Percentiles rank a stretch among this genome's conserved stretches.
phyloP scores from a whole-genome alignment of 2,113 vertebrate genomes.

The Thalassarche chlororhynchos region DNA sequence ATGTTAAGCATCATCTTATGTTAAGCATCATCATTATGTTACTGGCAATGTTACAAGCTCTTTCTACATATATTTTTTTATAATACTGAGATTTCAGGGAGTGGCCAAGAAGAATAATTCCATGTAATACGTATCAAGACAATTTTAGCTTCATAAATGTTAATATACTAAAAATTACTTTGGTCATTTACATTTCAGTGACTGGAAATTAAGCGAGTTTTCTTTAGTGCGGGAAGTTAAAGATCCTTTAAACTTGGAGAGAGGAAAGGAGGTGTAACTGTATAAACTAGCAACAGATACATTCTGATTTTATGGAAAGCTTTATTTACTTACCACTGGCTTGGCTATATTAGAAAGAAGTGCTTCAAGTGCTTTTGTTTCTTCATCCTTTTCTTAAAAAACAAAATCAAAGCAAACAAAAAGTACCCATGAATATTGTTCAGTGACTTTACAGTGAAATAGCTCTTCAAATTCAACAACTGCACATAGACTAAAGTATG shows the following conservation, averaged over 20 bases:
- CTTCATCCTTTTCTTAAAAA: conserved; percentile 89
- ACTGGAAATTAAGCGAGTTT: background rate
- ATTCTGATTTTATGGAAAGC: background rate
- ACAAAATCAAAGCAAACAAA: conserved; percentile 23
- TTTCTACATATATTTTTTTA: background rate
- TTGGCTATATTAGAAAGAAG: conserved; percentile 86
- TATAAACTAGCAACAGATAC: background rate
- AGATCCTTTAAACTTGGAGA: background rate
- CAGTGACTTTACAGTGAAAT: background rate
- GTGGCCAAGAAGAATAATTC: background rate
- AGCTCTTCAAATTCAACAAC: background rate
- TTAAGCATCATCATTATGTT: background rate
- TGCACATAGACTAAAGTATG: background rate
- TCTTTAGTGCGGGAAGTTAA: background rate
- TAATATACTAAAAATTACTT: background rate
- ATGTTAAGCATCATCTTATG: background rate
- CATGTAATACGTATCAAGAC: background rate
- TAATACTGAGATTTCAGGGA: background rate
- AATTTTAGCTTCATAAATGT: background rate
- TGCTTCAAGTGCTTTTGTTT: conserved; percentile 85
- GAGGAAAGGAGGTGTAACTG: background rate
- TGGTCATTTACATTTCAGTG: background rate
- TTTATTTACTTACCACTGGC: conserved; percentile 84
- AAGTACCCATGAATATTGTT: background rate
- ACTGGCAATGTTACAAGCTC: background rate